A percentile compares a stretch with the other conserved stretches of the same genome.
These are phyloP conservation scores for Enteromius thamalakanensis DNA, from an alignment of 2,797 vertebrate genomes.

Conservation along the genomic window DNA sequence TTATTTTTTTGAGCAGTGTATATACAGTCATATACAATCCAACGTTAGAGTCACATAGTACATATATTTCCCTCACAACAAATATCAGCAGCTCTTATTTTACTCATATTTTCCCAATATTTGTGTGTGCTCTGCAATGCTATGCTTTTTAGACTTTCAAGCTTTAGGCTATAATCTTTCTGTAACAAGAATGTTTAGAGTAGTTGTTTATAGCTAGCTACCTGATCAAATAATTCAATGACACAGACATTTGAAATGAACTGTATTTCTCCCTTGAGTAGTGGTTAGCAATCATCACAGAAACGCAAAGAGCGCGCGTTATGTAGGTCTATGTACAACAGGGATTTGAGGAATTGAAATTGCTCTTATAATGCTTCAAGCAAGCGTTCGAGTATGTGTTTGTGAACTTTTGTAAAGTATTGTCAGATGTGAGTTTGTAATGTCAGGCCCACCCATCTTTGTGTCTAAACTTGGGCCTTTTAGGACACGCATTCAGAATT, in stretches of 20 bases:
- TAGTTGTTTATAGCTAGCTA: neutral
- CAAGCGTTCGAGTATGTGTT: neutral
- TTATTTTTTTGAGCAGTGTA: too few species aligned
- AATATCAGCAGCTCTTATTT: neutral
- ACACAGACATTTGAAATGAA: neutral
- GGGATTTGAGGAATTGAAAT: neutral
- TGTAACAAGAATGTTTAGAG: neutral
- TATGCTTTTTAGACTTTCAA: conserved; percentile 4
- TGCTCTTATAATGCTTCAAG: neutral
- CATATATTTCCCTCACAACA: neutral
- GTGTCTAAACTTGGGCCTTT: conserved; percentile 48
- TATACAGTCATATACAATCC: neutral
- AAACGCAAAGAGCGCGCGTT: neutral
- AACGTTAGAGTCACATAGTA: neutral
- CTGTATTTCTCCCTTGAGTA: conserved; percentile 1
- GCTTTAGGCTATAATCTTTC: neutral
- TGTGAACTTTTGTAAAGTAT: conserved; percentile 6
- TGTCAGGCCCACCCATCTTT: conserved; percentile 35
- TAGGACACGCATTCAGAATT: conserved; percentile 31
- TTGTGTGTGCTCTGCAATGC: neutral
- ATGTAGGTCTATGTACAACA: neutral
- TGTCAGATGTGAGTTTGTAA: conserved; percentile 12
- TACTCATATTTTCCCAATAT: neutral
- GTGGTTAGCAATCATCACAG: conserved; percentile 3
- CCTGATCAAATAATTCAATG: neutral